These are phyloP conservation scores for Erpobdella octoculata DNA, from an alignment of 2,888 invertebrate species.

Conservation along the genomic window DNA sequence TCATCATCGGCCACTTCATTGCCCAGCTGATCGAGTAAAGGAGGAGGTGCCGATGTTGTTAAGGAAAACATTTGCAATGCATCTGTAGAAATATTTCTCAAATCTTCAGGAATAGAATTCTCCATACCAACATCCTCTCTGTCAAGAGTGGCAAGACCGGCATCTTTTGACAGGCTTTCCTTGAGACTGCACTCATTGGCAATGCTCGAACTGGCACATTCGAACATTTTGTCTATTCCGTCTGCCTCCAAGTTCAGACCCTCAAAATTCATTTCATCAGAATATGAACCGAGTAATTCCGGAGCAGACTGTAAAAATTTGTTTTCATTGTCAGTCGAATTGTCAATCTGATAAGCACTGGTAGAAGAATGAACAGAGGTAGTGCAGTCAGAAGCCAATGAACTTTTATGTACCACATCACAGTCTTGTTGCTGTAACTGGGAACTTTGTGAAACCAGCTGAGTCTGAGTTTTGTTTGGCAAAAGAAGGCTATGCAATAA, in stretches of 20 bases:
- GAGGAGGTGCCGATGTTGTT: constrained; percentile 4
- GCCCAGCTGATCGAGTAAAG: constrained; percentile 20
- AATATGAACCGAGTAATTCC: neutral
- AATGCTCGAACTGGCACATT: neutral
- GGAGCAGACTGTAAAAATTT: too few species aligned
- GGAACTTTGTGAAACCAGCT: neutral
- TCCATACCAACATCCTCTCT: neutral
- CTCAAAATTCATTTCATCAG: neutral
- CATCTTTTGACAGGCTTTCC: too few species aligned
- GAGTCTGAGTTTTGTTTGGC: neutral
- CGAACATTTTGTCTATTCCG: neutral
- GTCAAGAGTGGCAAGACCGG: too few species aligned
- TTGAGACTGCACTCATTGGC: too few species aligned
- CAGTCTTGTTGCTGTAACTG: neutral
- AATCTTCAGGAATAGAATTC: constrained; percentile 22
- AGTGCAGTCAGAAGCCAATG: too few species aligned
- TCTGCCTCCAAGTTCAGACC: neutral
- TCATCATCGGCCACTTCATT: neutral
- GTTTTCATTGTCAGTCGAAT: neutral
- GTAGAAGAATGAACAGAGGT: neutral
- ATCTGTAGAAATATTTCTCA: constrained; percentile 14
- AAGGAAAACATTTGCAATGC: constrained; percentile 4
- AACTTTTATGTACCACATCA: too few species aligned
- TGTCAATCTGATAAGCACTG: neutral
- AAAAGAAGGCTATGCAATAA: neutral